Percentiles rank a stretch among this genome's conserved stretches.
Evolutionary conservation across 2,113 vertebrate genomes (phyloP).

Genomic region (Cricetomys ansorgei): DNA sequence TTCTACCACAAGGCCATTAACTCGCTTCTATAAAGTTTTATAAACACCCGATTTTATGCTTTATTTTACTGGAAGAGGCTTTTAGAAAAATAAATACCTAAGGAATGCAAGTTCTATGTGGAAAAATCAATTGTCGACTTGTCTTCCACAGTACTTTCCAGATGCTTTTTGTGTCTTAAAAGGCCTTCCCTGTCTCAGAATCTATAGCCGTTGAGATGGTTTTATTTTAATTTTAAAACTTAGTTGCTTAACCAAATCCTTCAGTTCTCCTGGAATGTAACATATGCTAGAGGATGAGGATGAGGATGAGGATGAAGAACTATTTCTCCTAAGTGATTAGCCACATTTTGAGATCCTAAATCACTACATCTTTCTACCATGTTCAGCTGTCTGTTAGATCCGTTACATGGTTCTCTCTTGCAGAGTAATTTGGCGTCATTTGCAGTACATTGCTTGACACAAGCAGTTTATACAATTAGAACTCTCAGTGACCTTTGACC

Average conservation of each 20-base stretch:
- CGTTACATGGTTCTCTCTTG: neutral
- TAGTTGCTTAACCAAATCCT: neutral
- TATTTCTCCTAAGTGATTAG: constrained; percentile 34
- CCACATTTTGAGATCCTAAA: neutral
- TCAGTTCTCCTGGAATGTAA: neutral
- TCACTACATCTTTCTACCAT: neutral
- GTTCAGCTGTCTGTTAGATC: neutral
- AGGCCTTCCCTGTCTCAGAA: neutral
- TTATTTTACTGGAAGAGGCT: neutral
- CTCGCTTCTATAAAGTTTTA: neutral
- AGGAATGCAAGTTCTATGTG: neutral
- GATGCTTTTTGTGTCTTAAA: neutral
- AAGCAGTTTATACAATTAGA: neutral
- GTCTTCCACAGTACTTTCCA: neutral
- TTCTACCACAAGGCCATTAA: neutral
- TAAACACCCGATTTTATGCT: neutral
- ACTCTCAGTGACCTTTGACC: neutral
- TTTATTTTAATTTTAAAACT: neutral
- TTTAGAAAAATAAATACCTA: neutral
- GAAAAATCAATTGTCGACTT: neutral
- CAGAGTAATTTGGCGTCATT: neutral
- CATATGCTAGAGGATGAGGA: neutral
- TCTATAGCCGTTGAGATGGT: neutral
- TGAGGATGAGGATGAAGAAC: neutral
- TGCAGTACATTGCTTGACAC: neutral